phyloP scores from a whole-genome alignment of 2,797 vertebrate species.

The Denticeps clupeoides region DNA sequence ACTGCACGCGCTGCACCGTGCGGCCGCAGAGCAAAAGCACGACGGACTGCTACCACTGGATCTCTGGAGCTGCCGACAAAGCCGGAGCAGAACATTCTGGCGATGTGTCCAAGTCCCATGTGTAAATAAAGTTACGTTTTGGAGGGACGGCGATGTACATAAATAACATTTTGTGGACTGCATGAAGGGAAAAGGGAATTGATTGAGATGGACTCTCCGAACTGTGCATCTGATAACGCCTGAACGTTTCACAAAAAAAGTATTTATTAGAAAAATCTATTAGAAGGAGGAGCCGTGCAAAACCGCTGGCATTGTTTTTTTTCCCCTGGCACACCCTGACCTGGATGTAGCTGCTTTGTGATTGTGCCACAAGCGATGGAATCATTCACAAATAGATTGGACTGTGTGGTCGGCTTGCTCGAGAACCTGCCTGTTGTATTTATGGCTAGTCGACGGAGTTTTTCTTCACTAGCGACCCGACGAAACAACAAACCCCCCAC shows the following conservation, averaged over 20 bases:
- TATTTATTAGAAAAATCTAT: constrained; percentile 19
- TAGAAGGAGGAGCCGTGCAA: constrained; percentile 12
- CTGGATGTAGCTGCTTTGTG: constrained; percentile 22
- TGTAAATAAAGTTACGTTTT: constrained; percentile 33
- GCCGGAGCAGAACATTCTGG: constrained; percentile 44
- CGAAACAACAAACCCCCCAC: too few species aligned
- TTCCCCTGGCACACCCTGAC: constrained; percentile 18
- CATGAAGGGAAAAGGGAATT: neutral
- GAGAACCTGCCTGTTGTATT: neutral
- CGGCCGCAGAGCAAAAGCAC: constrained; percentile 53
- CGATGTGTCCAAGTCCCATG: constrained; percentile 39
- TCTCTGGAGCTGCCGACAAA: constrained; percentile 65
- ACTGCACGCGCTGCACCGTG: constrained; percentile 59
- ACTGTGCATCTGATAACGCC: too few species aligned
- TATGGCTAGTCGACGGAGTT: constrained; percentile 11
- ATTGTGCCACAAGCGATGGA: constrained; percentile 5
- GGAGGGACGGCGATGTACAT: too few species aligned
- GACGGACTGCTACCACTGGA: constrained; percentile 82
- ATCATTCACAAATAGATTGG: constrained; percentile 11
- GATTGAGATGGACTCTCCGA: too few species aligned
- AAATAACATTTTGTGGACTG: too few species aligned
- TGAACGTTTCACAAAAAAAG: too few species aligned
- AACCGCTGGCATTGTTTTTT: constrained; percentile 29
- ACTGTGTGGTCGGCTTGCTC: neutral
- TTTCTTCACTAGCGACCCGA: too few species aligned